Percentiles rank a stretch among this genome's conserved stretches.
Evolutionary conservation across 2,113 vertebrate genomes (phyloP).

Genomic region (Cryptotis parvus): DNA sequence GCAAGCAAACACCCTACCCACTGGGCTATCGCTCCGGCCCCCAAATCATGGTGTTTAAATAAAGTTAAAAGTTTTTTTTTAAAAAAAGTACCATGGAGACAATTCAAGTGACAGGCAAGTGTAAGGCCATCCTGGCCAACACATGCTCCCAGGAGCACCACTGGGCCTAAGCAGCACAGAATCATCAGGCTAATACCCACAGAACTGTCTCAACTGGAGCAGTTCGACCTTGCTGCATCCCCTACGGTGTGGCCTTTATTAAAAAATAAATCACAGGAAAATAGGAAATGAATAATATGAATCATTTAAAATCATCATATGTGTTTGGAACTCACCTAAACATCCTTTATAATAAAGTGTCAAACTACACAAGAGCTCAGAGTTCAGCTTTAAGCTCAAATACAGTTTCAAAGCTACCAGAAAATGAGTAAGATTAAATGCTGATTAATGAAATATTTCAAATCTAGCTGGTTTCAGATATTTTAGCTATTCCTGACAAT

Average conservation of each 20-base stretch:
- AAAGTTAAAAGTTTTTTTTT: no score
- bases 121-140: no score
- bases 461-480: neutral
- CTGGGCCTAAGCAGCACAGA: neutral
- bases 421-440: neutral
- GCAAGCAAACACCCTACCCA: no score
- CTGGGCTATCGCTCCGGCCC: no score
- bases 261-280: conserved; percentile 8
- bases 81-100: no score
- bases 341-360: neutral
- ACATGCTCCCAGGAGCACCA: no score
- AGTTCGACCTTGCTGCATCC: no score
- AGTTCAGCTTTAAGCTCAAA: neutral
- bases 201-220: no score
- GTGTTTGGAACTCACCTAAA: neutral
- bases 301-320: neutral
- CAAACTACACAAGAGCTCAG: conserved; percentile 21
- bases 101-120: neutral
- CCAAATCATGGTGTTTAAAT: no score
- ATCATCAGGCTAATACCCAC: neutral
- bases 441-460: conserved; percentile 12
- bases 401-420: neutral
- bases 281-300: conserved; percentile 25
- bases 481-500: conserved; percentile 32
- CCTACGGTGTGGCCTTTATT: neutral